Evolutionary conservation across 1,140 invertebrate species (phyloP), one percentile per base, ranked within the genome.

Genomic region (Cryptotermes secundus): DNA sequence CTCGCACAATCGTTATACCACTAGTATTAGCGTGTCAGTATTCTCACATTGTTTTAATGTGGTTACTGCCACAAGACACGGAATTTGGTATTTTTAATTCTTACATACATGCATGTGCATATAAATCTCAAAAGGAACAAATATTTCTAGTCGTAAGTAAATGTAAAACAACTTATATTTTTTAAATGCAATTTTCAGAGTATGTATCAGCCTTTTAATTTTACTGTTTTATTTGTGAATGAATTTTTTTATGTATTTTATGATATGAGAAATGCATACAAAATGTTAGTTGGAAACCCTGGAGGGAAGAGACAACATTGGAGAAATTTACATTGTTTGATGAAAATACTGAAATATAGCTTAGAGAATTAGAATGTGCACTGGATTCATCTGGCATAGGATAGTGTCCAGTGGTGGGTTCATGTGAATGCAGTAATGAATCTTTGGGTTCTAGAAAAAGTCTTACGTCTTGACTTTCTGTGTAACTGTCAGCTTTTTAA

Each of bases 141-240:
- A 72, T n/a, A 72, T n/a, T 72, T 72, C 59, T 72, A 72, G 59
- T 72, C 59, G 26, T 72, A 72, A 72, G 59, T 31, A 26, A 72
- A 12, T 72, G 59, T 72, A 14, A 10, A 72, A 16, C 59, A 72
- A 72, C 0, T 72, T 72, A 72, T 72, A 72, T 72, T 72, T 72
- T 72, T 72, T 72, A 72, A 72, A 72, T 72, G 59, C 59, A 6
- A 72, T 72, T 72, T 72, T 31, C 16, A 9, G 9, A 31, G 26
- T n/a, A 42, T 42, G 12, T 59, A 72, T 72, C 59, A 72, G n/a
- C 26, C 59, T 72, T 72, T 31, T 31, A 72, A n/a, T 72, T 72
- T 72, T n/a, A 14, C 16, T n/a, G 26, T 72, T 72, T 10, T 72
- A n/a, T 6, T n/a, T 31, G 14, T 72, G 26, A 72, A 72, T 72